phyloP scores from a whole-genome alignment of 1,140 invertebrate genomes.

The Drosophila tani region DNA sequence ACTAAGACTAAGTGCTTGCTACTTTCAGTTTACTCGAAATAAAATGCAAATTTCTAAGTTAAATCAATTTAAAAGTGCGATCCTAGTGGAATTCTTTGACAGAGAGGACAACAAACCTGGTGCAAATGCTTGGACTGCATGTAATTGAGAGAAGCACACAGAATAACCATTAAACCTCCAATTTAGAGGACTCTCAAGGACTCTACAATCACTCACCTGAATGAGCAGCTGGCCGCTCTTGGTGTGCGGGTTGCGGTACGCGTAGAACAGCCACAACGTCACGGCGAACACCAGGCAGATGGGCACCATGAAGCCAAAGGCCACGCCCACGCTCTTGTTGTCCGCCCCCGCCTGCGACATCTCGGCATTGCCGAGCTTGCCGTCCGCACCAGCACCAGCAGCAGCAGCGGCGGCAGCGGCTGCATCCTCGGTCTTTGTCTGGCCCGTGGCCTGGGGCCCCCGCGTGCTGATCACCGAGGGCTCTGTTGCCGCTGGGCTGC shows the following conservation, averaged over 20 bases:
- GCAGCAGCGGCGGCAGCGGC: not conserved
- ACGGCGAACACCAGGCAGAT: constrained; percentile 85
- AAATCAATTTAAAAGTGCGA: not conserved
- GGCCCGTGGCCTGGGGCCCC: constrained; percentile 8
- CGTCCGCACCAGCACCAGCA: constrained; percentile 11
- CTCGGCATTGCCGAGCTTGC: constrained; percentile 52
- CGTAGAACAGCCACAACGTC: constrained; percentile 94
- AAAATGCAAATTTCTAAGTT: not conserved
- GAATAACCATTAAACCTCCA: constrained; percentile 1
- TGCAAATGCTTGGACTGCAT: constrained; percentile 84
- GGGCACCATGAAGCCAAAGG: constrained; percentile 78
- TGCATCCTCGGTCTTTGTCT: not conserved
- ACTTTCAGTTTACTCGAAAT: not conserved
- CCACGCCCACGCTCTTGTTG: constrained; percentile 72
- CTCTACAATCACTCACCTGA: constrained; percentile 88
- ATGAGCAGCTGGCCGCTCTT: constrained; percentile 98
- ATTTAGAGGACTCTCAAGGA: too few relatives aligned
- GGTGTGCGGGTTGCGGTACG: constrained; percentile 97
- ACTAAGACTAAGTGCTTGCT: not conserved
- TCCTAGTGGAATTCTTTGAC: not conserved
- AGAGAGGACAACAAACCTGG: constrained; percentile 70
- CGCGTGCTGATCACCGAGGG: constrained; percentile 53
- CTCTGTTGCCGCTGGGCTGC: constrained; percentile 40
- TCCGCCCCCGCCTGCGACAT: constrained; percentile 43
- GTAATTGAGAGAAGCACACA: constrained; percentile 47